These are phyloP conservation scores for Drosophila melanocephala DNA, from an alignment of 2,888 invertebrate genomes.

Conservation along the genomic window DNA sequence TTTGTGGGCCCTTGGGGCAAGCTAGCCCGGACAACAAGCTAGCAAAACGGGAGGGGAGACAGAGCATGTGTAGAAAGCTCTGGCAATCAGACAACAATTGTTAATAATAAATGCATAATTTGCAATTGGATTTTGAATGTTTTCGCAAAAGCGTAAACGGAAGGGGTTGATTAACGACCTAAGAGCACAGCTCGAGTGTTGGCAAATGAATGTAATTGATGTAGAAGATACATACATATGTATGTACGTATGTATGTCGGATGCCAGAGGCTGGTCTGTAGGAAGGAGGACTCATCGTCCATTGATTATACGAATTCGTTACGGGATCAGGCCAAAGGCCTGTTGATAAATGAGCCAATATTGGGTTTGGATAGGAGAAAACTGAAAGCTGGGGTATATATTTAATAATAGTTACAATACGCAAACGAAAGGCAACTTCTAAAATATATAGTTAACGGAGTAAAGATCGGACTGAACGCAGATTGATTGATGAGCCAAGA, in stretches of 20 bases:
- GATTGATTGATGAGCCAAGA: slow-evolving; percentile 13
- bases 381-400: background rate
- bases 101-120: slow-evolving; percentile 82
- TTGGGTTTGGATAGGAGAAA: background rate
- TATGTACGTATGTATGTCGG: background rate
- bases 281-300: slow-evolving; percentile 8
- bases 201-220: slow-evolving; percentile 32
- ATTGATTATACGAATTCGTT: slow-evolving; percentile 8
- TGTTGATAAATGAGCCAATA: slow-evolving; percentile 4
- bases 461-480: background rate
- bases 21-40: slow-evolving; percentile 26
- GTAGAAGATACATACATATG: slow-evolving; percentile 2
- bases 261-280: background rate
- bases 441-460: slow-evolving; percentile 6
- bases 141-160: slow-evolving; percentile 54
- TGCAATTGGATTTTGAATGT: slow-evolving; percentile 78
- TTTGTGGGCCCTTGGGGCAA: slow-evolving; percentile 58
- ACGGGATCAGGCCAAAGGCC: background rate
- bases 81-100: slow-evolving; percentile 79
- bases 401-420: background rate
- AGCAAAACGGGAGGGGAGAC: background rate
- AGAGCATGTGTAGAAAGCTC: slow-evolving; percentile 13
- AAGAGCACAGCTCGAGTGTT: slow-evolving; percentile 11
- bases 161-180: slow-evolving; percentile 71
- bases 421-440: background rate